Percentiles rank a stretch among this genome's conserved stretches.
These are phyloP conservation scores for Odontomachus brunneus DNA, from an alignment of 1,140 invertebrate species.

Conservation along the genomic window DNA sequence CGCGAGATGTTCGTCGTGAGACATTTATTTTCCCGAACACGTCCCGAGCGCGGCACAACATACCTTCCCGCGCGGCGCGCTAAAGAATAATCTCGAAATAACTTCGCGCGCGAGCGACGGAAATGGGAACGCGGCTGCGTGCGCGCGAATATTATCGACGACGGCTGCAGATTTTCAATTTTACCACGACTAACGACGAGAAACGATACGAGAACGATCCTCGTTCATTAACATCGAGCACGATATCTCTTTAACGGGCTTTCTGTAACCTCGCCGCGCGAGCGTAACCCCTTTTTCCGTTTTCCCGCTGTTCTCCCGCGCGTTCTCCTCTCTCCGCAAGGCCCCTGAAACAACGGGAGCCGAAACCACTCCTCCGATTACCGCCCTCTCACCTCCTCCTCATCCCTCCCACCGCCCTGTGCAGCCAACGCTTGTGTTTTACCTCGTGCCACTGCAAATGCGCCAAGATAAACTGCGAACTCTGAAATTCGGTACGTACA, in stretches of 20 bases:
- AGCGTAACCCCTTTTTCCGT: slow-evolving; percentile 56
- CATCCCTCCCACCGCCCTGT: background rate
- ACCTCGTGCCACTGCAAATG: slow-evolving; percentile 62
- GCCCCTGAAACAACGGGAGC: slow-evolving; percentile 50
- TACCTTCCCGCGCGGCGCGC: background rate
- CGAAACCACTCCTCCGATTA: slow-evolving; percentile 63
- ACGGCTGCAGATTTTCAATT: slow-evolving; percentile 19
- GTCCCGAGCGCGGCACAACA: background rate
- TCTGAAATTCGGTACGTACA: slow-evolving; percentile 71
- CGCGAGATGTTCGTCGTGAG: background rate
- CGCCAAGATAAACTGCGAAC: slow-evolving; percentile 74
- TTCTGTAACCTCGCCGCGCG: slow-evolving; percentile 20
- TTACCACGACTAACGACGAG: slow-evolving; percentile 40
- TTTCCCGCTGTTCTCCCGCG: slow-evolving; percentile 36
- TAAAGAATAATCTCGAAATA: background rate
- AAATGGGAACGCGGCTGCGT: no score
- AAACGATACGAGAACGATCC: slow-evolving; percentile 18
- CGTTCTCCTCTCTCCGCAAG: slow-evolving; percentile 12
- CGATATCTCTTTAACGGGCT: slow-evolving; percentile 50
- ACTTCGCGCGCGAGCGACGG: background rate
- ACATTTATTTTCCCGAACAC: background rate
- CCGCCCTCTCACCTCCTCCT: slow-evolving; percentile 8
- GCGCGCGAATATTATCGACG: no score
- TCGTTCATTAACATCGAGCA: slow-evolving; percentile 52
- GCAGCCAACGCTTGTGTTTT: slow-evolving; percentile 51